These are phyloP conservation scores for Homalodisca vitripennis DNA, from an alignment of 1,140 invertebrate genomes.

Conservation along the genomic window DNA sequence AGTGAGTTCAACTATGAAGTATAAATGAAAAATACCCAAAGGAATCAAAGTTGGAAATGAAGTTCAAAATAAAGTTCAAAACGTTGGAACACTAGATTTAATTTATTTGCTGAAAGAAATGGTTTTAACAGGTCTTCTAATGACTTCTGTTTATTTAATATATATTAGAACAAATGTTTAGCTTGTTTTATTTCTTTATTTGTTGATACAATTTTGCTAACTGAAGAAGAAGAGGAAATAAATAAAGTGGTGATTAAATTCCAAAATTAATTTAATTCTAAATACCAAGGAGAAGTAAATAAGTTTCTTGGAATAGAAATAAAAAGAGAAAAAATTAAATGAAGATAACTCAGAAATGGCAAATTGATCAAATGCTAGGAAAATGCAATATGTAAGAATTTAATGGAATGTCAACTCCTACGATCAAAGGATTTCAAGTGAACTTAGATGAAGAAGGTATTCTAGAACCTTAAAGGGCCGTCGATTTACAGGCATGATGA, in stretches of 20 bases:
- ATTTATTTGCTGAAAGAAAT: no score
- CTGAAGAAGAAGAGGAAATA: constrained; percentile 34
- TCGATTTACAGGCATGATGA: neutral
- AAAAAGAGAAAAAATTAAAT: constrained; percentile 9
- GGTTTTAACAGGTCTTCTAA: no score
- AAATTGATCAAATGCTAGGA: constrained; percentile 7
- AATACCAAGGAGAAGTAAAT: constrained; percentile 30
- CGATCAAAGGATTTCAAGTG: no score
- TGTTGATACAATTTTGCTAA: constrained; percentile 37
- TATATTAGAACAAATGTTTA: no score
- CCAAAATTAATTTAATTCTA: constrained; percentile 38
- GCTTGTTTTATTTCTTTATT: no score
- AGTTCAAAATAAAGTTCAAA: constrained; percentile 31
- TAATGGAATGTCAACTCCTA: no score
- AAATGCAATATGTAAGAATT: constrained; percentile 8
- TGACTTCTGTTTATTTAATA: no score
- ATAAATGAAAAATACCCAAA: constrained; percentile 23
- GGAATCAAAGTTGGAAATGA: constrained; percentile 10
- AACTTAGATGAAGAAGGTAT: constrained; percentile 28
- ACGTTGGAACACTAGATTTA: no score
- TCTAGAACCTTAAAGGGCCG: neutral
- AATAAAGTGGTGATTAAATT: constrained; percentile 30
- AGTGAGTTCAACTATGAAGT: no score
- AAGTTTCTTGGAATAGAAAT: constrained; percentile 35
- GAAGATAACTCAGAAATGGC: constrained; percentile 20